These are phyloP conservation scores for Plebejus argus DNA, from an alignment of 2,888 invertebrate species.

Conservation along the genomic window DNA sequence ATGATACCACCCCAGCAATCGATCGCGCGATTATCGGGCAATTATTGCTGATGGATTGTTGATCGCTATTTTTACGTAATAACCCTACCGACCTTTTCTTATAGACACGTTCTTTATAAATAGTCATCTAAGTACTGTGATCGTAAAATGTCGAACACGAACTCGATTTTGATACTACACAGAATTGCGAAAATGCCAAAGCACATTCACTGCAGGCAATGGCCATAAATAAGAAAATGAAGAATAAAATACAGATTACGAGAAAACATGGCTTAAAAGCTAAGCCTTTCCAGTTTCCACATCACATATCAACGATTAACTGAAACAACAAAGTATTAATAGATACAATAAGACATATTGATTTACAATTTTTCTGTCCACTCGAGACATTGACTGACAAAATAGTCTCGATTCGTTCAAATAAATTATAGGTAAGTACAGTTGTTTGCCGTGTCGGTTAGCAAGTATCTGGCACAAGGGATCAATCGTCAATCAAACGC, in stretches of 20 bases:
- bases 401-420: constrained; percentile 34
- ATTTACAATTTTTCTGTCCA: constrained; percentile 35
- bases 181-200: constrained; percentile 67
- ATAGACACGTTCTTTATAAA: constrained; percentile 80
- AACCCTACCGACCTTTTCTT: constrained; percentile 79
- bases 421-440: constrained; percentile 45
- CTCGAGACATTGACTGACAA: constrained; percentile 34
- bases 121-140: constrained; percentile 76
- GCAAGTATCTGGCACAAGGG: constrained; percentile 78
- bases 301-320: constrained; percentile 19
- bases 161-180: constrained; percentile 72
- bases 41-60: too few relatives aligned
- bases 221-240: not conserved
- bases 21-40: too few relatives aligned
- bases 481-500: constrained; percentile 81
- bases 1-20: too few relatives aligned
- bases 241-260: not conserved
- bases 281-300: not conserved
- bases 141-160: constrained; percentile 79
- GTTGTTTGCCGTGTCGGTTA: constrained; percentile 68
- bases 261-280: not conserved
- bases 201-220: not conserved
- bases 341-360: constrained; percentile 34
- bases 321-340: constrained; percentile 31
- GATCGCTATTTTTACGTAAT: too few relatives aligned